Conservation (phyloP, 1,140 invertebrate species). For the Cydia pomonella region DNA sequence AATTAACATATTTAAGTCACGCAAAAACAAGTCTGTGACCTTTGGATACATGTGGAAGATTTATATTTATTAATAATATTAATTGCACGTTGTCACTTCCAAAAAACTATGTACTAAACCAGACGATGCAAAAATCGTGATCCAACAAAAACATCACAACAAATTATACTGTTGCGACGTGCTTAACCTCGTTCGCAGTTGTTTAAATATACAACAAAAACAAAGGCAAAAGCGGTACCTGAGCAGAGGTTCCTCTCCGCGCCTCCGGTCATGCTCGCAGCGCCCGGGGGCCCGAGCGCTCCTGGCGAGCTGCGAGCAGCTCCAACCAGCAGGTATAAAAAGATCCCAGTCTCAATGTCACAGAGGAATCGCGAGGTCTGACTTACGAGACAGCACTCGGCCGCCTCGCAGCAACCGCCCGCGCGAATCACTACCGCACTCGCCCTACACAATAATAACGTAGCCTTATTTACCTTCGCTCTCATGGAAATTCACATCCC, state of each 20-base stretch:
- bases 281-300: constrained; percentile 47
- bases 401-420: constrained; percentile 46
- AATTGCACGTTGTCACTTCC: background rate
- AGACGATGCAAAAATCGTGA: constrained; percentile 39
- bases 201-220: constrained; percentile 63
- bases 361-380: constrained; percentile 72
- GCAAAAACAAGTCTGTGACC: constrained; percentile 19
- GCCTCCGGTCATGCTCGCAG: constrained; percentile 62
- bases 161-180: constrained; percentile 36
- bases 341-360: constrained; percentile 79
- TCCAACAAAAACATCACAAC: constrained; percentile 41
- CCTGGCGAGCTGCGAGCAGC: constrained; percentile 68
- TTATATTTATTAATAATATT: background rate
- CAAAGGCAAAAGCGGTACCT: constrained; percentile 59
- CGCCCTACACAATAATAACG: constrained; percentile 69
- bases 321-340: constrained; percentile 79
- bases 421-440: constrained; percentile 56
- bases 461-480: constrained; percentile 76
- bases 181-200: constrained; percentile 44
- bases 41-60: constrained; percentile 16
- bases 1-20: constrained; percentile 17
- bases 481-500: constrained; percentile 74
- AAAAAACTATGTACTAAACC: constrained; percentile 43
- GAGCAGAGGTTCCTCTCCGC: constrained; percentile 60
- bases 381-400: constrained; percentile 53